Base-by-base conservation (phyloP, 1,140 invertebrate species). In the Planococcus citri region DNA sequence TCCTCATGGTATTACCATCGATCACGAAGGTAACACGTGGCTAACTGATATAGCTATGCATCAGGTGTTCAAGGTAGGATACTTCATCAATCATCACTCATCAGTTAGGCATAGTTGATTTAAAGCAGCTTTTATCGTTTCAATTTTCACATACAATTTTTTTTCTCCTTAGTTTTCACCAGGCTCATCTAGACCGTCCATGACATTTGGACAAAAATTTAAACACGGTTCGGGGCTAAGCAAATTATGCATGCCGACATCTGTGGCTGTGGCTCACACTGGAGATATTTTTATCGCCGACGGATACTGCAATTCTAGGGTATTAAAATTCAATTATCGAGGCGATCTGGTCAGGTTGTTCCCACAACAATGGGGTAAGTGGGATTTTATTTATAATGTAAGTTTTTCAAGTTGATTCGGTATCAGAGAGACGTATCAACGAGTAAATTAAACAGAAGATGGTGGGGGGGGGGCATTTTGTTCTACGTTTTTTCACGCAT, bases 21-120 rank as follows among this genome's bases (percentile, higher is more conserved):
- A 97, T 79, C 78, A 84, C 24, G 82, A 89, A 72, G 91, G 90
- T 51, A 94, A 96, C 76, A 84, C 90, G 20, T 97, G 93, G 93
- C 79, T 97, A 4, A 98, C 95, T 1, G 95, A 98, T 81, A 92
- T 97, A n/a, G 95, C 90, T 8, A 83, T 95, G 72, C 95, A 98
- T 82, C 95, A 98, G 82, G 92, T 94, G 9, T 89, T 91, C 74
- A 91, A 92, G 83, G 89, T 91, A 78, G 68, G 41, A n/a, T n/a
- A n/a, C n/a, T n/a, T n/a, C n/a, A n/a, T n/a, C n/a, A n/a, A n/a
- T n/a, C n/a, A n/a, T n/a, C n/a, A n/a, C n/a, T n/a, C n/a, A n/a
- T n/a, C n/a, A n/a, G n/a, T n/a, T n/a, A n/a, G n/a, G n/a, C n/a
- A n/a, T n/a, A n/a, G n/a, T n/a, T n/a, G n/a, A n/a, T n/a, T n/a